phyloP scores from a whole-genome alignment of 2,888 invertebrate species.

The Papilio demoleus region DNA sequence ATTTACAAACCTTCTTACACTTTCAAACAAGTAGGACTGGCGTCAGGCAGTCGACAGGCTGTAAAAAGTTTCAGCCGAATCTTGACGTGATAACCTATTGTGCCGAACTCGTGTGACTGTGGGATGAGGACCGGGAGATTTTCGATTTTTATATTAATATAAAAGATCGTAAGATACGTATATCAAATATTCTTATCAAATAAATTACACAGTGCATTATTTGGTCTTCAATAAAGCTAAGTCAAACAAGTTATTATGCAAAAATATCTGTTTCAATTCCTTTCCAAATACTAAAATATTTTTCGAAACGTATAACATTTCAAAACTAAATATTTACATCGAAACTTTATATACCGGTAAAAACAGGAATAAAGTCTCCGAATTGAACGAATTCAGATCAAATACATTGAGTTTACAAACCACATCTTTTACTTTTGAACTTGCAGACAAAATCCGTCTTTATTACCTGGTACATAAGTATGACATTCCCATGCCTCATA shows the following conservation, averaged over 20 bases:
- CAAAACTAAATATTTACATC: conserved; percentile 30
- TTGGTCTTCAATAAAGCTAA: no score
- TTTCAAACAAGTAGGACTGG: no score
- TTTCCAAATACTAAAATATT: background rate
- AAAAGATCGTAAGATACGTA: no score
- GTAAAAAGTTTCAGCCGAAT: no score
- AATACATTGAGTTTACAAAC: conserved; percentile 54
- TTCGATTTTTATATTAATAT: no score
- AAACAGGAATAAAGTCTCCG: conserved; percentile 42
- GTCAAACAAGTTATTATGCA: background rate
- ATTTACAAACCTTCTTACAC: no score
- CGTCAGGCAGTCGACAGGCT: no score
- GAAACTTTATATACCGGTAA: conserved; percentile 41
- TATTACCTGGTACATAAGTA: background rate
- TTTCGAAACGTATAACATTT: conserved; percentile 6
- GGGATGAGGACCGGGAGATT: no score
- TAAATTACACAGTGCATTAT: no score
- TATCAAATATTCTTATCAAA: no score
- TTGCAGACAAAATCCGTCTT: conserved; percentile 2
- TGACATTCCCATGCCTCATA: background rate
- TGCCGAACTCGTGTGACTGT: no score
- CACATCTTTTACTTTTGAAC: conserved; percentile 40
- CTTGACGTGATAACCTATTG: no score
- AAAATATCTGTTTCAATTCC: background rate
- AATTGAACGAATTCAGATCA: conserved; percentile 45